Evolutionary conservation across 1,140 invertebrate species (phyloP).

Genomic region (Musca domestica): DNA sequence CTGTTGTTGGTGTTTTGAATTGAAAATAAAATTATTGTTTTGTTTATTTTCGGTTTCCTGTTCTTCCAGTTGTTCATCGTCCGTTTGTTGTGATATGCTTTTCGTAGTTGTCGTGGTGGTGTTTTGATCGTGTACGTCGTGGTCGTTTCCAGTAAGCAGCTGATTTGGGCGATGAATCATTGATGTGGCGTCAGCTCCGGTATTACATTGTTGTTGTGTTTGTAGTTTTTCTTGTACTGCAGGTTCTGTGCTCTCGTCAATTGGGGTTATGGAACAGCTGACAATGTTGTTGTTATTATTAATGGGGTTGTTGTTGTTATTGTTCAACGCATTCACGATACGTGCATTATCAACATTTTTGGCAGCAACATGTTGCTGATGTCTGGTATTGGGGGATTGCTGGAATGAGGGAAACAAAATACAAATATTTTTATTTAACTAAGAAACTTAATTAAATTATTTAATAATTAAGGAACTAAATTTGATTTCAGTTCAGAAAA

Average conservation of each 20-base stretch:
- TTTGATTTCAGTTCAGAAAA: too few species aligned
- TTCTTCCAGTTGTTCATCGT: too few species aligned
- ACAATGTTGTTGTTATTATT: not conserved
- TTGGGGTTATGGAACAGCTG: not conserved
- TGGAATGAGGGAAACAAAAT: not conserved
- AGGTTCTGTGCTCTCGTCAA: constrained; percentile 1
- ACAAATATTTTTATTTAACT: too few species aligned
- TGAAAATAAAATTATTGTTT: constrained; percentile 18
- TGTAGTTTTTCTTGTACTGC: not conserved
- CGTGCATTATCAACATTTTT: constrained; percentile 21
- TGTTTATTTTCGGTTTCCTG: constrained; percentile 21
- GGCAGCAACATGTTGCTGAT: constrained; percentile 25
- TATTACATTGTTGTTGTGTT: not conserved
- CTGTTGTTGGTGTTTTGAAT: constrained; percentile 1
- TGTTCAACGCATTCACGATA: constrained; percentile 9
- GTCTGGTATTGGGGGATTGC: not conserved
- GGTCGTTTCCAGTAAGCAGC: not conserved
- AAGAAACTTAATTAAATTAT: too few species aligned
- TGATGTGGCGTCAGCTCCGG: not conserved
- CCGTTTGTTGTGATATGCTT: constrained; percentile 48
- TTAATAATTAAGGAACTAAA: too few species aligned
- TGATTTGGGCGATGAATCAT: not conserved
- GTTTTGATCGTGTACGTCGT: not conserved
- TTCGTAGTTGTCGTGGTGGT: constrained; percentile 33
- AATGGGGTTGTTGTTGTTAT: constrained; percentile 5